Conservation (phyloP, 2,888 invertebrate genomes). For the Neoaliturus tenellus region DNA sequence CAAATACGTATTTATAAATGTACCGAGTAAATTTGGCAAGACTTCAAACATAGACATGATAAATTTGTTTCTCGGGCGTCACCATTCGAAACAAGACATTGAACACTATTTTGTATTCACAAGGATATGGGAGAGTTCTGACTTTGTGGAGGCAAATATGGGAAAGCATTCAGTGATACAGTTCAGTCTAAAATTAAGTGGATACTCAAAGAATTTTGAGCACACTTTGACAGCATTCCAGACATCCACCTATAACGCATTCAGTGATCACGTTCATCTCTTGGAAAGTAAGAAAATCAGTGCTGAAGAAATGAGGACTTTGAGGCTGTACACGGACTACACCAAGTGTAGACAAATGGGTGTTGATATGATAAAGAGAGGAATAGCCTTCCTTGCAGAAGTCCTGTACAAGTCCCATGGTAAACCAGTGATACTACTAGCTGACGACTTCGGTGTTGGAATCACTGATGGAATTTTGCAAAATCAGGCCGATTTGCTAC, state of each 20-base stretch:
- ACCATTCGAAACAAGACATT: neutral
- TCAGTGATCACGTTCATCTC: conserved; percentile 29
- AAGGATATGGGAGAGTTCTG: conserved; percentile 31
- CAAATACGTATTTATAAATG: conserved; percentile 27
- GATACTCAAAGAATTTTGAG: neutral
- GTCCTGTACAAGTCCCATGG: neutral
- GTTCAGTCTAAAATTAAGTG: conserved; percentile 1
- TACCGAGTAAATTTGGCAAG: conserved; percentile 44
- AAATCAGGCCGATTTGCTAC: neutral
- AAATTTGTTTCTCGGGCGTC: conserved; percentile 2
- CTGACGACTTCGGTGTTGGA: conserved; percentile 11
- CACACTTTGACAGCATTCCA: conserved; percentile 6
- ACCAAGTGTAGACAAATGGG: conserved; percentile 4
- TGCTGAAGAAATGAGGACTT: neutral
- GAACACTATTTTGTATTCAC: conserved; percentile 25
- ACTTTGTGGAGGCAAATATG: neutral
- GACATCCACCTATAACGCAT: conserved; percentile 1
- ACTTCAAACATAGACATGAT: conserved; percentile 33
- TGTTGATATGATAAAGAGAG: neutral
- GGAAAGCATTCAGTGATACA: conserved; percentile 23
- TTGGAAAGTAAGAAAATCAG: conserved; percentile 5
- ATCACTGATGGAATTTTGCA: conserved; percentile 36
- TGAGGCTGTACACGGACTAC: neutral
- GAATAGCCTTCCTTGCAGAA: neutral
- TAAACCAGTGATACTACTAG: conserved; percentile 14